These are phyloP conservation scores for Lobophora halterata DNA, from an alignment of 2,888 invertebrate species.

Conservation along the genomic window DNA sequence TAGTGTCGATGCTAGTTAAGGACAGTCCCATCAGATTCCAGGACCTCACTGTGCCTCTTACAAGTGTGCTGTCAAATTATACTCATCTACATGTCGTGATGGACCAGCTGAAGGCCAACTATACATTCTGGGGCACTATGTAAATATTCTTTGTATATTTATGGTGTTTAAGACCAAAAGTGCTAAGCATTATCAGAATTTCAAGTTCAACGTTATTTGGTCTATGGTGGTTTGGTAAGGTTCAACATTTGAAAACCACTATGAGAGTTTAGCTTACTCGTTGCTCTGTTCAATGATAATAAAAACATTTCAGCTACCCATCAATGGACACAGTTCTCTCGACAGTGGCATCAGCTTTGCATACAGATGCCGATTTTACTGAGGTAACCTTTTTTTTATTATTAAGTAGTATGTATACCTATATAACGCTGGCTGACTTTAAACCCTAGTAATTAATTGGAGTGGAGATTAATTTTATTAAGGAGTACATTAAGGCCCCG, in stretches of 20 bases:
- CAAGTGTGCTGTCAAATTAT: constrained; percentile 73
- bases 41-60: constrained; percentile 66
- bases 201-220: too few species aligned
- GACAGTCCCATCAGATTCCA: constrained; percentile 62
- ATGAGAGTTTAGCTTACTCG: too few species aligned
- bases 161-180: too few species aligned
- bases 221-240: too few species aligned
- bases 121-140: constrained; percentile 56
- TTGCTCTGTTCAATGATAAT: too few species aligned
- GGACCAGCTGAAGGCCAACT: constrained; percentile 67
- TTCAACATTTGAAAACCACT: too few species aligned
- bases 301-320: constrained; percentile 54
- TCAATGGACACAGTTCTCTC: constrained; percentile 54
- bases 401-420: background rate
- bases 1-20: constrained; percentile 55
- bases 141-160: constrained; percentile 43
- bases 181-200: too few species aligned
- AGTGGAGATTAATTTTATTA: too few species aligned
- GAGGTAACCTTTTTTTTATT: constrained; percentile 42
- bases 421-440: too few species aligned
- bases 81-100: constrained; percentile 78
- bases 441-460: too few species aligned
- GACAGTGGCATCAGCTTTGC: constrained; percentile 49
- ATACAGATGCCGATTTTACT: constrained; percentile 53
- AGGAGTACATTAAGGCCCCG: too few species aligned